Conservation (phyloP, 1,140 invertebrate genomes). For the Dufourea novaeangliae region DNA sequence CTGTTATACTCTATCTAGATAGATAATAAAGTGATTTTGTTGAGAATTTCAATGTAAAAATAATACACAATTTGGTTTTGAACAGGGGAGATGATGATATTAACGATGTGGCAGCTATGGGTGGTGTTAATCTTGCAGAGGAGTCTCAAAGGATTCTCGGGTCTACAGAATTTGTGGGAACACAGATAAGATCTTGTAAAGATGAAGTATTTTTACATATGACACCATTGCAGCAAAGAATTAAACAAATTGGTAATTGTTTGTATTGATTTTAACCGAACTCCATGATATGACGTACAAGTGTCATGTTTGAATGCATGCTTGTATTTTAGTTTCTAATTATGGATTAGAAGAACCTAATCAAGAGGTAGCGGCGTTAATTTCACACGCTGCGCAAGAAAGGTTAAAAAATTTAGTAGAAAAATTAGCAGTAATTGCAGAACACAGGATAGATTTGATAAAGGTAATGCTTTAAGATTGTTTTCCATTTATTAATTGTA, state of each 20-base stretch:
- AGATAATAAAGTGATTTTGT: background rate
- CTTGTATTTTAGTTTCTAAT: constrained; percentile 83
- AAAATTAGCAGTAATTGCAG: constrained; percentile 95
- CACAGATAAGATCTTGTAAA: constrained; percentile 97
- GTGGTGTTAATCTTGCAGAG: constrained; percentile 98
- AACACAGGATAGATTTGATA: constrained; percentile 95
- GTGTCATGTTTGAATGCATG: background rate
- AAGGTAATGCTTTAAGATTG: constrained; percentile 83
- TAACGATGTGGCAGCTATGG: constrained; percentile 99
- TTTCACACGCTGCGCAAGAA: constrained; percentile 98
- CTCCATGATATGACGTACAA: background rate
- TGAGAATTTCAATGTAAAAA: background rate
- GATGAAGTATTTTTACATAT: constrained; percentile 95
- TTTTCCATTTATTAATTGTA: background rate
- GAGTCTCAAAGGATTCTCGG: constrained; percentile 97
- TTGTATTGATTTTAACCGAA: background rate
- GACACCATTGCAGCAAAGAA: constrained; percentile 88
- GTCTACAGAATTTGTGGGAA: constrained; percentile 96
- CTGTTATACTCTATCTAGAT: background rate
- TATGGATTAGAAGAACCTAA: constrained; percentile 94
- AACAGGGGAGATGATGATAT: constrained; percentile 94
- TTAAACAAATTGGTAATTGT: constrained; percentile 87
- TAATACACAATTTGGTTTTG: background rate
- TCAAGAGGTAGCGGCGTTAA: constrained; percentile 92
- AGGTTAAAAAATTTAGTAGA: constrained; percentile 95